Conservation (phyloP, 2,113 vertebrate species). For the Ptyas mucosa region DNA sequence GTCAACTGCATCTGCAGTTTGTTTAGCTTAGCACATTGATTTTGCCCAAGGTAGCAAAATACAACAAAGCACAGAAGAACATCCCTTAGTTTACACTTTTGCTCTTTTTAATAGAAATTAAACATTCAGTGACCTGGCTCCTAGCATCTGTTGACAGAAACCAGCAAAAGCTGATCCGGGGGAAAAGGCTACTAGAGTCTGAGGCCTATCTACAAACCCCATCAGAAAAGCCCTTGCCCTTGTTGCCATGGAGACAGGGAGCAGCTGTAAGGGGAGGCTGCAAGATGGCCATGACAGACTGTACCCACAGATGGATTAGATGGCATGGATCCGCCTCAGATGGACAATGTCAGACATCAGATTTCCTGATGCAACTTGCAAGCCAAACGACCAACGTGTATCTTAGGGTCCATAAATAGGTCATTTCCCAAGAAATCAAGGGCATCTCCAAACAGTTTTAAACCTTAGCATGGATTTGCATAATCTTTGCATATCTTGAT, state of each 20-base stretch:
- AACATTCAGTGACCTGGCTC: neutral
- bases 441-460: neutral
- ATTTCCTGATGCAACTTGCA: neutral
- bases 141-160: constrained; percentile 17
- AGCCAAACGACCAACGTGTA: neutral
- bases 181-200: neutral
- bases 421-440: neutral
- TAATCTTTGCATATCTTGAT: neutral
- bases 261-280: constrained; percentile 48
- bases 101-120: neutral
- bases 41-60: neutral
- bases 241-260: constrained; percentile 63
- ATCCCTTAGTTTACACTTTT: neutral
- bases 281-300: constrained; percentile 33
- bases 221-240: constrained; percentile 55
- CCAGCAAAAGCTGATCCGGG: neutral
- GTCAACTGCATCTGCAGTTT: neutral
- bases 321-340: neutral
- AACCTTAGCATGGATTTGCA: neutral
- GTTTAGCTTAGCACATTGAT: neutral
- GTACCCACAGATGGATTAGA: neutral
- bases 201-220: constrained; percentile 36
- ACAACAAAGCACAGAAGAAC: neutral
- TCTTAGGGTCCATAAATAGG: neutral
- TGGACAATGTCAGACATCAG: neutral